Percentiles rank a stretch among this genome's conserved stretches.
Conservation (phyloP, 2,797 vertebrate species). For the Urocyon cinereoargenteus region DNA sequence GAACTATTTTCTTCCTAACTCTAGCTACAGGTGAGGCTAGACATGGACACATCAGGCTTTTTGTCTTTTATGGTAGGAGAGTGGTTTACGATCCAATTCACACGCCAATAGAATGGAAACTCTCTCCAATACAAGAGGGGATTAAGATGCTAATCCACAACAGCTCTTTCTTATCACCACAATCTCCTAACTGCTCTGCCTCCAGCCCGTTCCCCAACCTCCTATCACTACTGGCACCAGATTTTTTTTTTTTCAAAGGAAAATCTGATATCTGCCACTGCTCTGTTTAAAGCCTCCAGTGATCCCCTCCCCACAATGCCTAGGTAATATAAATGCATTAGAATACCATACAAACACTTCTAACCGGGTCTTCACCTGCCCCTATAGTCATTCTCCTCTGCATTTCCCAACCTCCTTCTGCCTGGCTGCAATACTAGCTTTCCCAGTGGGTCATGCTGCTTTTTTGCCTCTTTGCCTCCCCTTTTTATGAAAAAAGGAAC, state of each 20-base stretch:
- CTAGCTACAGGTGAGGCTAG: neutral
- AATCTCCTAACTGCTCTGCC: neutral
- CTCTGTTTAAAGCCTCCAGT: neutral
- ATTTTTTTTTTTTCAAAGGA: slow-evolving; percentile 20
- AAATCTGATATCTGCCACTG: neutral
- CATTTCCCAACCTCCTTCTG: neutral
- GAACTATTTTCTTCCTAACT: neutral
- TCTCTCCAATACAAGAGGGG: neutral
- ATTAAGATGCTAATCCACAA: neutral
- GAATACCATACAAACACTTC: neutral
- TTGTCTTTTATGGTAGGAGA: neutral
- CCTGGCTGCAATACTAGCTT: neutral
- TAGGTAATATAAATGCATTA: neutral
- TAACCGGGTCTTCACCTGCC: neutral
- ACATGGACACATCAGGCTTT: neutral
- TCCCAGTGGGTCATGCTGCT: neutral
- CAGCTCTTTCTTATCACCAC: neutral
- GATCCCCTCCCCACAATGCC: neutral
- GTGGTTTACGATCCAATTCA: neutral
- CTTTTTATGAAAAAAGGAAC: neutral
- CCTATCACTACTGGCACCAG: neutral
- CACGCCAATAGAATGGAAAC: neutral
- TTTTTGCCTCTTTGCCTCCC: neutral
- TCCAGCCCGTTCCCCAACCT: neutral
- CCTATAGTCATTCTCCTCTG: neutral